phyloP scores from a whole-genome alignment of 2,113 vertebrate genomes.

The Dolichallabes microphthalmus region DNA sequence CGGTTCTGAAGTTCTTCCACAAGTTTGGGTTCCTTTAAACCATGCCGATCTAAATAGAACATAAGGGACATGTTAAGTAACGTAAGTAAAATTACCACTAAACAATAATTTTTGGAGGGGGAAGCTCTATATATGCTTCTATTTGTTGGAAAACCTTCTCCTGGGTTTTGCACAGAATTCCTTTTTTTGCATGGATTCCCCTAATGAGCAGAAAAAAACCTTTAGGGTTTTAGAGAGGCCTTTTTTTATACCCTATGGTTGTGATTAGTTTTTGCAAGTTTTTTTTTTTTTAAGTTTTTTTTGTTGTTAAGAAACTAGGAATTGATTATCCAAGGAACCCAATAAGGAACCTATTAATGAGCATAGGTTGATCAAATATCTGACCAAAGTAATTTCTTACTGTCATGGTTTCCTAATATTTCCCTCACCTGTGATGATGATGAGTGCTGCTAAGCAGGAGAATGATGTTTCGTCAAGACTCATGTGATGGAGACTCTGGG shows the following conservation, averaged over 20 bases:
- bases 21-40: constrained; percentile 84
- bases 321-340: background rate
- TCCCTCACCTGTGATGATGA: constrained; percentile 86
- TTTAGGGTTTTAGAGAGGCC: background rate
- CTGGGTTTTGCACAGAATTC: background rate
- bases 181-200: background rate
- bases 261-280: background rate
- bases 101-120: no score
- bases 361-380: no score
- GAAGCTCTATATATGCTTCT: background rate
- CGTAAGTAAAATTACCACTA: no score
- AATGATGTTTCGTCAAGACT: constrained; percentile 86
- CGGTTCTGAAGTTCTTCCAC: constrained; percentile 93
- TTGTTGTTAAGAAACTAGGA: background rate
- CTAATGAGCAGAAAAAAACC: background rate
- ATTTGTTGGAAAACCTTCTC: background rate
- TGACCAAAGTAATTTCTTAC: background rate
- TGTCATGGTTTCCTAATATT: background rate
- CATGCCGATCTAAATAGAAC: constrained; percentile 80
- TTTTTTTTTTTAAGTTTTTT: background rate
- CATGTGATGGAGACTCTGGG: constrained; percentile 86
- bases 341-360: background rate
- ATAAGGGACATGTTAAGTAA: background rate
- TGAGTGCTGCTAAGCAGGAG: constrained; percentile 87
- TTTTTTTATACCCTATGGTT: background rate